These are phyloP conservation scores for Polyommatus icarus DNA, from an alignment of 2,888 invertebrate species.

Conservation along the genomic window DNA sequence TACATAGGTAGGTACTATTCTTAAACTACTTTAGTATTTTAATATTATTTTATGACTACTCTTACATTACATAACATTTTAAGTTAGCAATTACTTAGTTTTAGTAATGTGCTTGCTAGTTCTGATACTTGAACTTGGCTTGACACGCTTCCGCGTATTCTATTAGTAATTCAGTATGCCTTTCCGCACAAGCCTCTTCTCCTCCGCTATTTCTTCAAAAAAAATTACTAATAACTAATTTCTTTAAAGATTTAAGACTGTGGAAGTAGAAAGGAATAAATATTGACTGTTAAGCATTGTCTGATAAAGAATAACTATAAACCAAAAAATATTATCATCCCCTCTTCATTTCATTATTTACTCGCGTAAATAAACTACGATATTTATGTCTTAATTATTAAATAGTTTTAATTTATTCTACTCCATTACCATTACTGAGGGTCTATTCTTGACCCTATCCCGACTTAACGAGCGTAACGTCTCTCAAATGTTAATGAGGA, in stretches of 20 bases:
- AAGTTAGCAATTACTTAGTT: too few species aligned
- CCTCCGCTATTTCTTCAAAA: too few species aligned
- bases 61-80: too few species aligned
- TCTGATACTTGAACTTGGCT: background rate
- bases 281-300: background rate
- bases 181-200: background rate
- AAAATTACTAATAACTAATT: too few species aligned
- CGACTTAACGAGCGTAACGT: slow-evolving; percentile 25
- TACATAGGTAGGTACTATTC: too few species aligned
- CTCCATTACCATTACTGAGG: slow-evolving; percentile 4
- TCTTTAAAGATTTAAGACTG: background rate
- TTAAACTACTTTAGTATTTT: too few species aligned
- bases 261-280: background rate
- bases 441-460: slow-evolving; percentile 21
- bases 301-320: too few species aligned
- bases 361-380: background rate
- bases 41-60: too few species aligned
- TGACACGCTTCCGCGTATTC: too few species aligned
- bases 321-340: background rate
- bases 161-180: background rate
- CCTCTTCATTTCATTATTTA: background rate
- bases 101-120: too few species aligned
- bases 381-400: background rate
- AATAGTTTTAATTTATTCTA: slow-evolving; percentile 6
- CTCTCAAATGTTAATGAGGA: slow-evolving; percentile 15